Conservation (phyloP, 2,113 vertebrate species). For the Neofelis nebulosa region DNA sequence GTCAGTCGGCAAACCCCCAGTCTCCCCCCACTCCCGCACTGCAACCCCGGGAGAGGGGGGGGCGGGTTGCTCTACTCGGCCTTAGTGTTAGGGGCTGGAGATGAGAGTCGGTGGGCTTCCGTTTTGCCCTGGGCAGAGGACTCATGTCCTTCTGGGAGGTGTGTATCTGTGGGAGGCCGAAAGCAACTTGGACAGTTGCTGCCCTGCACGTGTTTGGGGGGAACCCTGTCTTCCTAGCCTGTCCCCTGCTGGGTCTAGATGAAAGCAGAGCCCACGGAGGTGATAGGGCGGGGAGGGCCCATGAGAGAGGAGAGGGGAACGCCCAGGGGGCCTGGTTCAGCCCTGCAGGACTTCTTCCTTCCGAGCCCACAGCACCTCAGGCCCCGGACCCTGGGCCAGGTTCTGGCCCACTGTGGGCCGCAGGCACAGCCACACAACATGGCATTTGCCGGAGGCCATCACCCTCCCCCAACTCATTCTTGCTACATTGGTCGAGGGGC, state of each 20-base stretch:
- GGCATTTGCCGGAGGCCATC: background rate
- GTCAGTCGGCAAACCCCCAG: background rate
- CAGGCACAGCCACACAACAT: accelerated
- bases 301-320: background rate
- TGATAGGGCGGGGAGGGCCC: background rate
- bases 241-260: background rate
- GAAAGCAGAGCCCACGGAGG: background rate
- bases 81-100: background rate
- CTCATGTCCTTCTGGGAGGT: background rate
- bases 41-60: background rate
- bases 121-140: background rate
- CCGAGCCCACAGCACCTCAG: background rate
- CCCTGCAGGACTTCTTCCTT: background rate
- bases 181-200: background rate
- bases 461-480: background rate
- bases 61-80: background rate
- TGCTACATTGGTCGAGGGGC: background rate
- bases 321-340: background rate
- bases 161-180: background rate
- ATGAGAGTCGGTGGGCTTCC: background rate
- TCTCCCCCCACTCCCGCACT: background rate
- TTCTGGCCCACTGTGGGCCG: background rate
- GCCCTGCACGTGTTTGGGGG: background rate
- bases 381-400: too few relatives aligned
- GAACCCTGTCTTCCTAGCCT: background rate